Evolutionary conservation across 2,797 vertebrate species (phyloP).

Genomic region (Squalus acanthias): DNA sequence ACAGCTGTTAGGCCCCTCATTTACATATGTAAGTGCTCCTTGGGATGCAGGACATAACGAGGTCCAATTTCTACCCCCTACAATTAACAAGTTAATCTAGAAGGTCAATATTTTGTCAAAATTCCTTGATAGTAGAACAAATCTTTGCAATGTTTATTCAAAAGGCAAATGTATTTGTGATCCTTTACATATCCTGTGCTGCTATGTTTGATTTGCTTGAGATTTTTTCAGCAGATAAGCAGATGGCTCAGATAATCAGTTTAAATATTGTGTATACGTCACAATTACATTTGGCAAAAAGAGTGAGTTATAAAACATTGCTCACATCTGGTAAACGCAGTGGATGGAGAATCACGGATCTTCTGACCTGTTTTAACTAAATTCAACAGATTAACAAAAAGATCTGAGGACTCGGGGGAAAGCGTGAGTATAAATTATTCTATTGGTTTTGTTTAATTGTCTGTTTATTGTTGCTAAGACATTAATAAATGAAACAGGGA

Average conservation of each 20-base stretch:
- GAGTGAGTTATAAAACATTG: background rate
- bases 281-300: background rate
- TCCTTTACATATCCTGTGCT: background rate
- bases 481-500: background rate
- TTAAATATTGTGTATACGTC: background rate
- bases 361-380: background rate
- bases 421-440: background rate
- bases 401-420: background rate
- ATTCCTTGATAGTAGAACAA: too few relatives aligned
- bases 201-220: background rate
- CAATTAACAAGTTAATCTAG: background rate
- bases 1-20: background rate
- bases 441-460: background rate
- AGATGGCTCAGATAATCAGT: too few relatives aligned
- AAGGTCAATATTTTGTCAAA: background rate
- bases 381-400: background rate
- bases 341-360: too few relatives aligned
- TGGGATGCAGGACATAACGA: background rate
- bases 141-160: background rate
- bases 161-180: background rate
- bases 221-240: background rate
- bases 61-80: background rate
- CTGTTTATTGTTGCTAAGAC: background rate
- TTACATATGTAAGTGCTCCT: background rate
- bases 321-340: background rate